Base-by-base conservation (phyloP, 1,140 invertebrate species). In the Euura saliciscinereae region DNA sequence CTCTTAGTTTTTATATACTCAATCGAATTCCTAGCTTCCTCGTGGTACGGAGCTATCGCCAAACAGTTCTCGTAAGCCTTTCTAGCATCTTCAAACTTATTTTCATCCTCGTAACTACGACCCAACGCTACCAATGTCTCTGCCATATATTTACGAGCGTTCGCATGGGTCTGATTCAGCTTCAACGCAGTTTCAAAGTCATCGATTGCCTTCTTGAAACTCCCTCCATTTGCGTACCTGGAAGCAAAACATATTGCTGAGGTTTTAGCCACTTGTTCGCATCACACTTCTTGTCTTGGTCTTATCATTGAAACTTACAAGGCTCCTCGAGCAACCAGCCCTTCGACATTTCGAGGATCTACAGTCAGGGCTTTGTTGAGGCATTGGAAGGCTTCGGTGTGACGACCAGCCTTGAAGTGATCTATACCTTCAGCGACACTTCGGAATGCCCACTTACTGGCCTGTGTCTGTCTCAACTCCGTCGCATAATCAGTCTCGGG, bases 301-400 rank as follows among this genome's bases (percentile, higher is more conserved):
- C 28, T 28, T 28, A 5, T 59, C 51, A 59, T 59, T n/a, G 13
- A 28, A 59, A 90, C 91, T 91, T 88, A 94, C 84, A 99, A 86
- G 66, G 97, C 97, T 77, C 97, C 97, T 83, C 97, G 90, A 8
- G 97, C 97, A 1, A 98, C 97, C 65, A 98, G 88, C 66, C 96
- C 97, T 89, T 99, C 97, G 1, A 98, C 96, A 89, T 98, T 98
- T 76, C 93, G 90, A 6, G 94, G 92, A 89, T 98, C 97, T 78
- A 98, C 97, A 82, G 92, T 94, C 2, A 99, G 87, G 2, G 97
- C 97, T 87, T 97, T 97, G 87, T 98, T 98, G 1, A 98, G 89
- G 81, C 95, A 96, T 83, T 98, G 97, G 87, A 98, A 98, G 64
- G 97, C 97, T 89, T 98, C 97, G 4, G 94, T 91, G 81, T 97